These are phyloP conservation scores for Ailuropoda melanoleuca DNA, from an alignment of 2,113 vertebrate genomes.

Conservation along the genomic window DNA sequence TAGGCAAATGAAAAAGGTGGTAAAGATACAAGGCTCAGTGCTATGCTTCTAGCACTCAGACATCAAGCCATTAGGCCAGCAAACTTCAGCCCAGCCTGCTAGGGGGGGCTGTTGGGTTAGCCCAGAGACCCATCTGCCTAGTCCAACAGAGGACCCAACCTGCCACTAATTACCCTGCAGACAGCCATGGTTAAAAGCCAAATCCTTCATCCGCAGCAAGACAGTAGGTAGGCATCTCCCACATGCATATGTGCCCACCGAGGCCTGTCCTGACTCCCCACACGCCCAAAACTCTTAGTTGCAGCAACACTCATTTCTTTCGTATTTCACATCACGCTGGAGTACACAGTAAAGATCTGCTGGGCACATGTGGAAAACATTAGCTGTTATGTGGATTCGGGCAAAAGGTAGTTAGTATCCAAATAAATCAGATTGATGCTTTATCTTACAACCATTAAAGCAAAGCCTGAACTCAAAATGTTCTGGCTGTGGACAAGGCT, in stretches of 20 bases:
- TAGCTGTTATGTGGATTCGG: slow-evolving; percentile 81
- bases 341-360: slow-evolving; percentile 65
- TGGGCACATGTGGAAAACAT: slow-evolving; percentile 83
- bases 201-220: background rate
- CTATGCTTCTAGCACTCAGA: background rate
- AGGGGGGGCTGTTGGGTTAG: background rate
- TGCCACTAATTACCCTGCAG: background rate
- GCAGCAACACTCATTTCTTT: background rate
- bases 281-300: background rate
- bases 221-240: background rate
- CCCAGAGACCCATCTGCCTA: background rate
- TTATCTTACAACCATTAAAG: slow-evolving; percentile 82
- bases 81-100: background rate
- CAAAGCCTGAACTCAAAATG: slow-evolving; percentile 80
- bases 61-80: background rate
- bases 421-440: slow-evolving; percentile 84
- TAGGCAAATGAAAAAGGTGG: background rate
- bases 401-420: slow-evolving; percentile 79
- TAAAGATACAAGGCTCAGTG: background rate
- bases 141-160: background rate
- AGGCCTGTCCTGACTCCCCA: background rate
- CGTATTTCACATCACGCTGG: slow-evolving; percentile 42
- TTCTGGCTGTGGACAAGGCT: slow-evolving; percentile 76
- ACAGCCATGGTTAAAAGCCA: background rate
- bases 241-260: too few relatives aligned